Conservation (phyloP, 2,888 invertebrate species). For the Mesoligia furuncula region DNA sequence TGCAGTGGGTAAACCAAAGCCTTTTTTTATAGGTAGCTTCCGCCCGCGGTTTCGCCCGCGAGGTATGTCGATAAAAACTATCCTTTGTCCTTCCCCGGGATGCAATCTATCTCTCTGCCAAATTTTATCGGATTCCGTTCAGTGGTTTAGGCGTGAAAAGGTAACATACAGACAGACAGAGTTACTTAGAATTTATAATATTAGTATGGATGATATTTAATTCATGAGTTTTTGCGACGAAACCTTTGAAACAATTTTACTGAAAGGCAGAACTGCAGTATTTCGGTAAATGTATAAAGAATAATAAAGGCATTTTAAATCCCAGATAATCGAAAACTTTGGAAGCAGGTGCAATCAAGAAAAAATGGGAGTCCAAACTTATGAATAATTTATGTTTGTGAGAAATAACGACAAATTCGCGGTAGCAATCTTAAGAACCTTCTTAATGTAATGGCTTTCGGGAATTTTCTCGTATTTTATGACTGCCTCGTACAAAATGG, state of each 20-base stretch:
- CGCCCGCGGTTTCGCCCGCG: too few relatives aligned
- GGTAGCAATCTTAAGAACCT: not conserved
- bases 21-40: too few relatives aligned
- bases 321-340: not conserved
- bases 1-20: too few relatives aligned
- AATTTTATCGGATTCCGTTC: too few relatives aligned
- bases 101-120: too few relatives aligned
- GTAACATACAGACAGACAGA: too few relatives aligned
- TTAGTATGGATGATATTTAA: too few relatives aligned
- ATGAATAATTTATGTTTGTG: not conserved
- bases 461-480: not conserved
- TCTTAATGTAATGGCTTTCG: not conserved
- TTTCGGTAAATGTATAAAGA: not conserved
- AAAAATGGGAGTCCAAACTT: not conserved
- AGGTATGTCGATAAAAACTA: too few relatives aligned
- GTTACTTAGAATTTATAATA: too few relatives aligned
- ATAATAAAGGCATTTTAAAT: not conserved
- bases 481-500: not conserved
- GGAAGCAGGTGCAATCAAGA: not conserved
- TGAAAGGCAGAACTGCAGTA: not conserved
- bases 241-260: not conserved
- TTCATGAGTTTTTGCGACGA: not conserved
- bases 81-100: too few relatives aligned
- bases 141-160: too few relatives aligned
- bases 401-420: not conserved